These are phyloP conservation scores for Carlito syrichta DNA, from an alignment of 2,113 vertebrate species.

Conservation along the genomic window DNA sequence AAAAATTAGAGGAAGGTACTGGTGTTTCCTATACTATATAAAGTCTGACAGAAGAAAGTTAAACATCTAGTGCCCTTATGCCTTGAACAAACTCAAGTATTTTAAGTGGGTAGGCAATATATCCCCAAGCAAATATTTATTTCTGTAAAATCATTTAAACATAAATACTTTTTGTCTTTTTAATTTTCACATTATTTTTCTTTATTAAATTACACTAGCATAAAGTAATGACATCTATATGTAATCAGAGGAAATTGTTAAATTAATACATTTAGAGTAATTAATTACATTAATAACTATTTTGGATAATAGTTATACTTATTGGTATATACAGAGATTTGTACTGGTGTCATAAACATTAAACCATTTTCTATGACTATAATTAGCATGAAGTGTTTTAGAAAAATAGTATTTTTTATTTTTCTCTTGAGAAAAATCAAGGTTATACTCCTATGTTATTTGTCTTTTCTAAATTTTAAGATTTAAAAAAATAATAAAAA, in stretches of 20 bases:
- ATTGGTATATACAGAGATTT: not conserved
- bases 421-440: not conserved
- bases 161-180: not conserved
- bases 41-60: not conserved
- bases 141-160: not conserved
- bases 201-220: not conserved
- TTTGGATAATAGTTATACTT: not conserved
- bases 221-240: not conserved
- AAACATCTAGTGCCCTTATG: not conserved
- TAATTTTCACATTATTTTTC: slow-evolving; percentile 12
- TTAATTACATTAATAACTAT: not conserved
- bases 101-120: not conserved
- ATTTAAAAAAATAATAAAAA: not conserved
- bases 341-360: not conserved
- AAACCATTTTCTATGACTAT: not conserved
- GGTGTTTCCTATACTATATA: not conserved
- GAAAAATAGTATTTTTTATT: not conserved
- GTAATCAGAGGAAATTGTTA: not conserved
- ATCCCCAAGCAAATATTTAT: not conserved
- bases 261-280: not conserved
- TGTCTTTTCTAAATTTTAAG: not conserved
- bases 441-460: not conserved
- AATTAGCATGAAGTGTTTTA: not conserved
- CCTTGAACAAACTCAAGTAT: not conserved
- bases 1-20: not conserved